Percentiles rank a stretch among this genome's conserved stretches.
These are phyloP conservation scores for Eubucco bourcierii DNA, from an alignment of 2,113 vertebrate genomes.

Conservation along the genomic window DNA sequence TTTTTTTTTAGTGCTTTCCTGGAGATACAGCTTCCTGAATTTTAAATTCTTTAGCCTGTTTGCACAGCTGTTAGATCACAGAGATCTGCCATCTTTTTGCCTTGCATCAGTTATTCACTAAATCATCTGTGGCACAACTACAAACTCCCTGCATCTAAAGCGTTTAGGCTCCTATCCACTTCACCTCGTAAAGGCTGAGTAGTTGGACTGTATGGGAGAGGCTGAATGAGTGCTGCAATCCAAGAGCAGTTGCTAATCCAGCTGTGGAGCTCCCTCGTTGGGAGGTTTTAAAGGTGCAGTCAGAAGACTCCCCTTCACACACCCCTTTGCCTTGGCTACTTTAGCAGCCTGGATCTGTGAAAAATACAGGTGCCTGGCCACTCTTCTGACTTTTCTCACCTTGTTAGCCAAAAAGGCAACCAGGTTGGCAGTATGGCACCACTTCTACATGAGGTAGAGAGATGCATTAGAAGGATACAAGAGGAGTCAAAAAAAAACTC, in stretches of 20 bases:
- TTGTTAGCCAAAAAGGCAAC: neutral
- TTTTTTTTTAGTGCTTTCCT: constrained; percentile 48
- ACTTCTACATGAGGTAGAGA: neutral
- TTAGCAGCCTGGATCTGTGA: neutral
- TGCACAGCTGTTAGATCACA: constrained; percentile 70
- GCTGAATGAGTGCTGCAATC: neutral
- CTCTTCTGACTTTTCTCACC: neutral
- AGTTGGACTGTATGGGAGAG: neutral
- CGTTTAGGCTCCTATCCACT: neutral
- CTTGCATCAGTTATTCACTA: constrained; percentile 23
- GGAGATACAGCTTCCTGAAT: constrained; percentile 67
- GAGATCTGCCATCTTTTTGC: constrained; percentile 32
- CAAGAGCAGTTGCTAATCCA: neutral
- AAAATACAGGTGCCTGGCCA: neutral
- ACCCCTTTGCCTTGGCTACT: neutral
- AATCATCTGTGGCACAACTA: neutral
- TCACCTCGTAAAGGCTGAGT: neutral
- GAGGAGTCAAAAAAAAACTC: neutral
- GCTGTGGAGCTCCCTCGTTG: neutral
- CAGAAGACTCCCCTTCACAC: neutral
- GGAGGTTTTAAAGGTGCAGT: neutral
- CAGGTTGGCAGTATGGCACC: neutral
- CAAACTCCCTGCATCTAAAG: neutral
- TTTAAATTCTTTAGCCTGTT: constrained; percentile 55
- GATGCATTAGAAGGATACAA: neutral